Evolutionary conservation across 2,797 vertebrate species (phyloP), one percentile per base, ranked within the genome.

Genomic region (Lagodon rhomboides): DNA sequence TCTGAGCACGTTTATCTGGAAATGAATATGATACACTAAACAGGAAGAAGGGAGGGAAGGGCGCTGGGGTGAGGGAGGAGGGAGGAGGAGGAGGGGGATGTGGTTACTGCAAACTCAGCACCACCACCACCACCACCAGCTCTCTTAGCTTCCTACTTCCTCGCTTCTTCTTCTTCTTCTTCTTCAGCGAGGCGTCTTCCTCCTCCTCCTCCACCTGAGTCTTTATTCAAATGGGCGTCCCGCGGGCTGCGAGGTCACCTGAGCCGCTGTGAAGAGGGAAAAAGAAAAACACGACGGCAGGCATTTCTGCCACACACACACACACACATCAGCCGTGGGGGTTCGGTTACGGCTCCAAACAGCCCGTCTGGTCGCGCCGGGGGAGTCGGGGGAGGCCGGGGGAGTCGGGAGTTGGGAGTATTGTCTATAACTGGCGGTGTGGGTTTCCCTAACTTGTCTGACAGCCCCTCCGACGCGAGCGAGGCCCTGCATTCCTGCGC

Each of bases 1-100:
- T 83, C 81, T 81, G 83, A 94, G 93, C 92, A 80, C 87, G 71
- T 93, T 91, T 94, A 94, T 95, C 92, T 91, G 82, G 69, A 91
- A 90, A 92, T 85, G 84, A 90, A 91, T 90, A 88, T 90, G 91
- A 93, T 93, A 92, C 85, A 89, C 80, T 89, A 89, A 91, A 88
- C 87, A 85, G 89, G 89, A 88, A 89, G 79, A 73, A 47, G 81
- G 75, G 80, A 62, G 73, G 72, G 77, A 60, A 69, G 77, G 43
- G 50, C 7, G 38, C 51, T 43, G 46, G 74, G 68, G 72, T 30
- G 72, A 58, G 62, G n/a, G 60, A n/a, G 61, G 65, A 12, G 20
- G 46, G 11, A 4, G 12, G 12, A 15, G 20, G 59, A n/a, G 61
- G 65, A 12, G 50, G 16, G 63, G 16, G 23, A 12, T 69, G 82